phyloP scores from a whole-genome alignment of 1,140 invertebrate species.

The Samia ricini region DNA sequence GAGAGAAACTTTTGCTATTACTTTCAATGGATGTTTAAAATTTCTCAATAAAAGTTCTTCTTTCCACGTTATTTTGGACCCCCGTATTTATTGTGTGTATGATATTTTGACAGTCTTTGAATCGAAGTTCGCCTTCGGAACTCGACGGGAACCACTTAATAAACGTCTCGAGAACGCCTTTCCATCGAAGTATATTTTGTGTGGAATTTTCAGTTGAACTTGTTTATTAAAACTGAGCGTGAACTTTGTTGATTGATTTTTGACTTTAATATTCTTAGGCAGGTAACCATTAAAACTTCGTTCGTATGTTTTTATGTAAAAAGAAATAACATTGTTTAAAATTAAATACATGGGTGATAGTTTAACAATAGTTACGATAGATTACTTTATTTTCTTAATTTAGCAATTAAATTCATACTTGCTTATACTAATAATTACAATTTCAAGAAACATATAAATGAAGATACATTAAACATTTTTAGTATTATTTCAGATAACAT shows the following conservation, averaged over 20 bases:
- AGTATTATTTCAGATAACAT: too few relatives aligned
- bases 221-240: constrained; percentile 10
- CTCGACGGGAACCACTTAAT: constrained; percentile 22
- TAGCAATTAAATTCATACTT: too few relatives aligned
- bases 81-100: constrained; percentile 31
- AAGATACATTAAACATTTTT: too few relatives aligned
- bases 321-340: not conserved
- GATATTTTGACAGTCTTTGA: constrained; percentile 35
- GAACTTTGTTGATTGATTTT: constrained; percentile 2
- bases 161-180: constrained; percentile 17
- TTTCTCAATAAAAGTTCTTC: constrained; percentile 52
- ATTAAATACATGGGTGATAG: too few relatives aligned
- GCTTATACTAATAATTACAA: too few relatives aligned
- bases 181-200: constrained; percentile 12
- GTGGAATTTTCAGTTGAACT: constrained; percentile 6
- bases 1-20: constrained; percentile 49
- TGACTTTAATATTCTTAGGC: not conserved
- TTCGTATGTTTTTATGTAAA: not conserved
- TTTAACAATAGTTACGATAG: too few relatives aligned
- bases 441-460: too few relatives aligned
- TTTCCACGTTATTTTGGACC: constrained; percentile 16
- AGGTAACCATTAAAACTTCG: not conserved
- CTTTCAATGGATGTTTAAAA: constrained; percentile 44
- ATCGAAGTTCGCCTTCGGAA: constrained; percentile 20
- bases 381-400: too few relatives aligned